Conservation (phyloP, 2,797 vertebrate species). For the Eulemur mongoz region DNA sequence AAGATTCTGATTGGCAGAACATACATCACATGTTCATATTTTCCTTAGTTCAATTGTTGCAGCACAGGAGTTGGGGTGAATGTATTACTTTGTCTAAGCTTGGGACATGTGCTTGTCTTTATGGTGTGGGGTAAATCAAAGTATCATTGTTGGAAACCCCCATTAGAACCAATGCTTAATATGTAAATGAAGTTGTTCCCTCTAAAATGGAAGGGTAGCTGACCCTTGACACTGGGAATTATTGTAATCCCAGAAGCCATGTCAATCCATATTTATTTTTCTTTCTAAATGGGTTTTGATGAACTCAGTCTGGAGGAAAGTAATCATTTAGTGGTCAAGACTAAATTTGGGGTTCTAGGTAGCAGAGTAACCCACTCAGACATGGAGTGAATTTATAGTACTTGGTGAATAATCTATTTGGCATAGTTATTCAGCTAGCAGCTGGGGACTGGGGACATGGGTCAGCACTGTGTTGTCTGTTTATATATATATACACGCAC, state of each 20-base stretch:
- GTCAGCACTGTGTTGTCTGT: too few relatives aligned
- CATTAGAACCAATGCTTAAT: background rate
- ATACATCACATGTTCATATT: background rate
- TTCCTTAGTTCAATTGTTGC: background rate
- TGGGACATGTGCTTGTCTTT: background rate
- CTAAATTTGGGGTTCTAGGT: background rate
- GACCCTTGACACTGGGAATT: background rate
- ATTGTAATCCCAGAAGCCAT: background rate
- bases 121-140: background rate
- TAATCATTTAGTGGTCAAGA: background rate
- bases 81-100: background rate
- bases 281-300: background rate
- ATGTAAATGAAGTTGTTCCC: background rate
- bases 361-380: background rate
- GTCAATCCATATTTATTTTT: background rate
- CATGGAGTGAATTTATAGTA: background rate
- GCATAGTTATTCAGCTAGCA: background rate
- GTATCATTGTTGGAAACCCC: background rate
- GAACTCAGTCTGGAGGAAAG: background rate
- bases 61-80: background rate
- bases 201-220: background rate
- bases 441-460: too few relatives aligned
- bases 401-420: background rate
- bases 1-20: background rate
- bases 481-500: too few relatives aligned